Conservation (phyloP, 30 jellyfish, hydroid and myxozoan genomes). For the Phacellophora camtschatica region DNA sequence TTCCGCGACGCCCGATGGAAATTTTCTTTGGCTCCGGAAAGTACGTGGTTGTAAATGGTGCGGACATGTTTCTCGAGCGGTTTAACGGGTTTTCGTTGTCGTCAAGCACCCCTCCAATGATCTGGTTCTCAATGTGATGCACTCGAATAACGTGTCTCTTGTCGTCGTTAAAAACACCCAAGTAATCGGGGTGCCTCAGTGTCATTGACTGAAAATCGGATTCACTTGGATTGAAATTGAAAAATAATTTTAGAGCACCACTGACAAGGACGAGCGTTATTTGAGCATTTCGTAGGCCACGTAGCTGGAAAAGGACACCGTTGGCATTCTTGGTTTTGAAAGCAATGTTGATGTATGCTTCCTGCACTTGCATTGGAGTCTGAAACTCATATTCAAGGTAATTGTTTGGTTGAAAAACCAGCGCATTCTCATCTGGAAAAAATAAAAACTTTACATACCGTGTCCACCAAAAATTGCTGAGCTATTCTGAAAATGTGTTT, state of each 20-base stretch:
- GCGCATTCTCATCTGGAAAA: conserved; percentile 3
- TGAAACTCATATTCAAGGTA: not conserved
- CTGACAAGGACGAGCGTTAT: not conserved
- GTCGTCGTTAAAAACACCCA: conserved; percentile 1
- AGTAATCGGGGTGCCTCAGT: not conserved
- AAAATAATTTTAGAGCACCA: not conserved
- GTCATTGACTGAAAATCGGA: conserved; percentile 3
- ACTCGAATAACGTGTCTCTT: not conserved
- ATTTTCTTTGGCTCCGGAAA: conserved; percentile 1
- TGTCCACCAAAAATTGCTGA: not conserved
- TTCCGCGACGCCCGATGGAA: not conserved
- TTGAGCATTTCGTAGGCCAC: conserved; percentile 4
- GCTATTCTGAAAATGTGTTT: not conserved
- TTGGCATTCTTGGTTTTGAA: not conserved
- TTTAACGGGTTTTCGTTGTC: not conserved
- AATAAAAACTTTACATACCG: too few species aligned
- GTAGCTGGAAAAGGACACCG: not conserved
- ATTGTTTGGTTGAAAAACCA: not conserved
- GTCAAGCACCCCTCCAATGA: not conserved
- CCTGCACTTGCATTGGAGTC: not conserved
- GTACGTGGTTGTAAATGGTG: not conserved
- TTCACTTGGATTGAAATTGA: not conserved
- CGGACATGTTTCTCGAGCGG: not conserved
- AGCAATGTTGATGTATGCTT: conserved; percentile 6
- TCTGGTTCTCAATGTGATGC: conserved; percentile 11